phyloP scores from a whole-genome alignment of 35 echinoderm and acorn worm species.

The Nesometra sesokonis region DNA sequence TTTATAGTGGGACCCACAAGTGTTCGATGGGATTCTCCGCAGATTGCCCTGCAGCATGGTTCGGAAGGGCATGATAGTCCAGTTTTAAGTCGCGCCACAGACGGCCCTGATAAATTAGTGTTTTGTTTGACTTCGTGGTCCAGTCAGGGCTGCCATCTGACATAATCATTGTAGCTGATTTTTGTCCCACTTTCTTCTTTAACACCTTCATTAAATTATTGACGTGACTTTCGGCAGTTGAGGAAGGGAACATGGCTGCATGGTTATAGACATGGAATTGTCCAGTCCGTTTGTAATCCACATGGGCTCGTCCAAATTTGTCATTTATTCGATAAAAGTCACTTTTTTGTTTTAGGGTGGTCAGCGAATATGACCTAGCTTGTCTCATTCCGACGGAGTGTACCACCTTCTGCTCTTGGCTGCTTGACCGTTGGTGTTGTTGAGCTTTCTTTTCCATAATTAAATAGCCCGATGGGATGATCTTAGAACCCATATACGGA shows the following conservation, averaged over 20 bases:
- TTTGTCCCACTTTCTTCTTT: background rate
- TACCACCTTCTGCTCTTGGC: background rate
- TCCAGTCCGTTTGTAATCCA: background rate
- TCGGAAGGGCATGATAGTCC: background rate
- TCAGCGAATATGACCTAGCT: background rate
- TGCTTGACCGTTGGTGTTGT: background rate
- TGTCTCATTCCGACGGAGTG: background rate
- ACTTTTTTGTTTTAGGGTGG: background rate
- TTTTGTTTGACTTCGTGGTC: constrained; percentile 11
- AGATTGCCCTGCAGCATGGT: constrained; percentile 9
- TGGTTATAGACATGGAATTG: background rate
- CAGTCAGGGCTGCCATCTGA: constrained; percentile 29
- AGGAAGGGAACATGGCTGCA: background rate
- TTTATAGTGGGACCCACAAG: background rate
- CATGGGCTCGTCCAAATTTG: constrained; percentile 6
- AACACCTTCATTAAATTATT: constrained; percentile 5
- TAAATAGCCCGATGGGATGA: constrained; percentile 18
- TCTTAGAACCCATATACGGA: constrained; percentile 15
- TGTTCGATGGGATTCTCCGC: constrained; percentile 25
- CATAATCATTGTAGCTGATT: background rate
- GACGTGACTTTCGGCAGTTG: background rate
- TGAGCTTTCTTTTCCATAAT: background rate
- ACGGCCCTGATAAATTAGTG: constrained; percentile 9
- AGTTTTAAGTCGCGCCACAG: constrained; percentile 6
- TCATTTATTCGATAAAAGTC: background rate